phyloP scores from a whole-genome alignment of 2,113 vertebrate genomes.

The Ctenomys sociabilis region DNA sequence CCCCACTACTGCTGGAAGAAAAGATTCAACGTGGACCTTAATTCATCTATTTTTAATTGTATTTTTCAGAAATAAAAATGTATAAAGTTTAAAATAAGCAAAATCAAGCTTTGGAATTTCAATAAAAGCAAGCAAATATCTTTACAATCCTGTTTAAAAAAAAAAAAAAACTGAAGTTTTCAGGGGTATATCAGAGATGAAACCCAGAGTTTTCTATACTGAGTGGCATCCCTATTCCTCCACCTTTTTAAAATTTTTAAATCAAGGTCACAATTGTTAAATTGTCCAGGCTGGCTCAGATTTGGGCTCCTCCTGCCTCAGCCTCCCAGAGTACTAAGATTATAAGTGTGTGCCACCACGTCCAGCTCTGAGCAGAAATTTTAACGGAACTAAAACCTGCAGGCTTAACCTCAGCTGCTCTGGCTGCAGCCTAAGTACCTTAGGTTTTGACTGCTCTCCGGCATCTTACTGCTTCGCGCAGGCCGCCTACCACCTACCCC shows the following conservation, averaged over 20 bases:
- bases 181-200: not conserved
- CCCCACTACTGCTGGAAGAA: not conserved
- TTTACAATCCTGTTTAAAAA: not conserved
- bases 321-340: not conserved
- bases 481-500: not conserved
- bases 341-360: not conserved
- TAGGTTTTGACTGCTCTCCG: not conserved
- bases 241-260: not conserved
- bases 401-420: not conserved
- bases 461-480: not conserved
- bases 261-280: not conserved
- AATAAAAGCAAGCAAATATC: not conserved
- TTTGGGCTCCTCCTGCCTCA: not conserved
- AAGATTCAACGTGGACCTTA: not conserved
- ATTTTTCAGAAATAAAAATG: constrained; percentile 36
- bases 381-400: constrained; percentile 47
- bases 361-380: constrained; percentile 30
- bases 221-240: not conserved
- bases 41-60: constrained; percentile 4
- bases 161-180: constrained; percentile 43
- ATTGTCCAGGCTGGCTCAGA: not conserved
- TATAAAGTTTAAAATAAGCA: not conserved
- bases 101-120: constrained; percentile 38
- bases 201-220: not conserved
- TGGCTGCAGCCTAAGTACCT: not conserved